Base-by-base conservation (phyloP, 2,888 invertebrate genomes). In the Sarcophaga subvicina region DNA sequence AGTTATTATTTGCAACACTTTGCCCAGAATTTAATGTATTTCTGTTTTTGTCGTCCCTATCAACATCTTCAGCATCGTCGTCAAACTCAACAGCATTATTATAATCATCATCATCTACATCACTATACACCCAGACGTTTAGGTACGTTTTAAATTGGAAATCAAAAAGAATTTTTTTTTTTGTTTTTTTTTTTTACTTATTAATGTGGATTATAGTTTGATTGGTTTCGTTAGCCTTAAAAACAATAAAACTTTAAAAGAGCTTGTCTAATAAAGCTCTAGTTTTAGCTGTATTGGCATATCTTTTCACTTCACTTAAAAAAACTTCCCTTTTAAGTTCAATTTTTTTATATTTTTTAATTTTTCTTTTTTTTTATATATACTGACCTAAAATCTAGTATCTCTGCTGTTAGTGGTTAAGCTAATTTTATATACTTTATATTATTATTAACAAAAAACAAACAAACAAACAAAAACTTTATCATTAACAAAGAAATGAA, bases 11-110 rank as follows among this genome's bases (percentile, higher is more conserved):
- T 87, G 25, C 84, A 84, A 81, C 79, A 76, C 76, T 45, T 84
- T n/a, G 84, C 84, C 37, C 72, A 84, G 37, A 84, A 84, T 67
- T 70, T 87, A 60, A 87, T 84, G 80, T 82, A 79, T 69, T 27
- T 87, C 12, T 87, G 87, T 20, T 87, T 87, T 72, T 87, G 87
- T 76, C 82, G 81, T 20, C 71, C 76, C 37, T 62, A 80, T 79
- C 84, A 87, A 71, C 79, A 82, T 67, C 71, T 71, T 64, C 64
- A 82, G 54, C 54, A 54, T 37, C 79, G 77, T 67, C 71, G 71
- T 66, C 64, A 82, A 71, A 12, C 12, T 10, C 54, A 54, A 17
- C 54, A 54, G 3, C 54, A 54, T 8, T 10, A 54, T 17, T 54
- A 54, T 54, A 3, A 49, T 12, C 2, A 80, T 76, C 84, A 87